A percentile compares a stretch with the other conserved stretches of the same genome.
Conservation (phyloP, 2,888 invertebrate genomes). For the Anthrax anthrax region DNA sequence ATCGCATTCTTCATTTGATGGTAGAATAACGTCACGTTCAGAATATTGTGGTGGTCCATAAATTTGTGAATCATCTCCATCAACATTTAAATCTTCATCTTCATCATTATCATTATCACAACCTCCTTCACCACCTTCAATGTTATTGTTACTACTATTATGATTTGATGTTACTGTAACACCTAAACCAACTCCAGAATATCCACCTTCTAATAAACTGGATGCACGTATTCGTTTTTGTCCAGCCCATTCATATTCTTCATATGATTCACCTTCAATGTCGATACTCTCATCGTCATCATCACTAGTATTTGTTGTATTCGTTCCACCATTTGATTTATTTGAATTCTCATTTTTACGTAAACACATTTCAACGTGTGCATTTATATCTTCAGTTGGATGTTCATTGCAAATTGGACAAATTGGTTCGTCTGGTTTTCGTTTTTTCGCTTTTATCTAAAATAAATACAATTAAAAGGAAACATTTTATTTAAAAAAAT, state of each 20-base stretch:
- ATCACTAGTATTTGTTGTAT: conserved; percentile 24
- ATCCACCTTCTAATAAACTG: conserved; percentile 52
- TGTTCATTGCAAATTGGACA: conserved; percentile 75
- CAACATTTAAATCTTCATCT: conserved; percentile 64
- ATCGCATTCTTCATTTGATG: conserved; percentile 35
- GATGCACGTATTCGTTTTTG: conserved; percentile 65
- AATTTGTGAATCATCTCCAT: conserved; percentile 69
- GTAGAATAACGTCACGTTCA: conserved; percentile 49
- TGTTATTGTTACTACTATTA: conserved; percentile 10
- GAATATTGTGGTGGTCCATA: conserved; percentile 82
- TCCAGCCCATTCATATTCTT: conserved; percentile 88
- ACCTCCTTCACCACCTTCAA: conserved; percentile 10
- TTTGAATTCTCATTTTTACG: conserved; percentile 35
- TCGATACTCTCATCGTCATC: conserved; percentile 56
- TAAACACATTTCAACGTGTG: conserved; percentile 59
- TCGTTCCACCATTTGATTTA: conserved; percentile 5
- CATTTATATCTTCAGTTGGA: conserved; percentile 51
- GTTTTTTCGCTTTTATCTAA: conserved; percentile 48
- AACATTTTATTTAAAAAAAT: too few species aligned
- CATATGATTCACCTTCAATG: conserved; percentile 53
- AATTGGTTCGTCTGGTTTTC: conserved; percentile 45
- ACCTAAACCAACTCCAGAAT: conserved; percentile 38
- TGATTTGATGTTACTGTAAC: conserved; percentile 19
- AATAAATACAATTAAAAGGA: not conserved
- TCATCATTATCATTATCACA: conserved; percentile 37